Evolutionary conservation across 1,140 invertebrate species (phyloP), one percentile per base, ranked within the genome.

Genomic region (Aplysia californica): DNA sequence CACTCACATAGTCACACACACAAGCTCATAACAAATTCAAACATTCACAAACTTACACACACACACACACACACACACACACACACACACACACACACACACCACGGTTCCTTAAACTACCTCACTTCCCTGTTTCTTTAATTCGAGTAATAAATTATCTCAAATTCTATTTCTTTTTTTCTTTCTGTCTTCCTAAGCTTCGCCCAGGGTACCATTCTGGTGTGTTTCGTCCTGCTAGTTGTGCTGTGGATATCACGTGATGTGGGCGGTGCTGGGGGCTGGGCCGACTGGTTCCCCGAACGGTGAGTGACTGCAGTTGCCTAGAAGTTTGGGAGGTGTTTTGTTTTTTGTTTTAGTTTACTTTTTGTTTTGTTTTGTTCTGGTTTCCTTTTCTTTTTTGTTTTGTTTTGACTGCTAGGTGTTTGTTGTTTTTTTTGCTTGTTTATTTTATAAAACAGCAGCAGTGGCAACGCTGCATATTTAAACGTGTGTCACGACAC

Each of bases 221-320:
- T 93, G 10, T 89, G 96, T 21, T 98, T 98, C 86, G 86, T 95
- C 5, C 77, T 93, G 18, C 93, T 96, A 10, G 93, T 97, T 1
- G 78, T 95, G 56, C 90, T 97, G 74, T 98, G 96, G 94, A 94
- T 98, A 86, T 96, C 96, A 87, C 92, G 96, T 55, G 93, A 94
- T 61, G 96, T 96, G 0, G 94, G 94, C 75, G 95, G 96, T 83
- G 93, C 95, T 81, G 88, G 90, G 1, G 96, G 96, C 20, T 97
- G 95, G 92, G 87, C 83, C 0, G 78, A 80, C 38, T 75, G 89
- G 20, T 90, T 92, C 61, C 59, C 68, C 59, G 36, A 67, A 38
- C 66, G 64, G 83, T 83, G 78, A 78, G 77, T 50, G n/a, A 41
- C 20, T 50, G 44, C 10, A 15, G 44, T 50, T 15, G 10, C n/a